A percentile compares a stretch with the other conserved stretches of the same genome.
Evolutionary conservation across 2,888 invertebrate species (phyloP).

Genomic region (Archips xylosteana): DNA sequence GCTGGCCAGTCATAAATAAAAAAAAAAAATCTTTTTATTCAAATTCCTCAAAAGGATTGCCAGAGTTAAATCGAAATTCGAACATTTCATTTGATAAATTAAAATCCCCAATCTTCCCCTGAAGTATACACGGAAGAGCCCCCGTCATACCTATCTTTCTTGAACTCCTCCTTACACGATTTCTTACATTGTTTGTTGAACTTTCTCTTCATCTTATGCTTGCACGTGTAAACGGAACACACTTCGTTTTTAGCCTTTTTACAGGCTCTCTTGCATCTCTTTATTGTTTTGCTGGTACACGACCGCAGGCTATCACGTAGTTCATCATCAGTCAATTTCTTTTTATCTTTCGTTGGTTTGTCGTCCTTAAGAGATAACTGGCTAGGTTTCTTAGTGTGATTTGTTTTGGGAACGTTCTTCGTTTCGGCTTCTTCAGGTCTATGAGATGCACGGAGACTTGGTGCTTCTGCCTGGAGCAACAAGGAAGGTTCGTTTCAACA

Average conservation of each 20-base stretch:
- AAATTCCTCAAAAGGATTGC: too few species aligned
- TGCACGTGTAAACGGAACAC: conserved; percentile 54
- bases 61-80: too few species aligned
- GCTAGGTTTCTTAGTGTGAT: background rate
- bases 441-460: background rate
- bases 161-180: conserved; percentile 49
- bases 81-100: background rate
- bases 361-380: background rate
- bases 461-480: background rate
- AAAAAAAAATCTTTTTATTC: too few species aligned
- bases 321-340: background rate
- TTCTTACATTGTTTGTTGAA: conserved; percentile 58
- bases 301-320: conserved; percentile 4
- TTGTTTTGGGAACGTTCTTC: background rate
- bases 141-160: background rate
- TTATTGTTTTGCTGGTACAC: conserved; percentile 45
- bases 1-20: too few species aligned
- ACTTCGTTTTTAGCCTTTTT: conserved; percentile 22
- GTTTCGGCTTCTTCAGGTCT: background rate
- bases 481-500: background rate
- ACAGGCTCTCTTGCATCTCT: conserved; percentile 57
- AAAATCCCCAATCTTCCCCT: background rate
- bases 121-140: background rate
- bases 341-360: background rate
- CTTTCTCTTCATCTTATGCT: conserved; percentile 49